phyloP scores from a whole-genome alignment of 2,797 vertebrate species.

The Naso thynnoides region DNA sequence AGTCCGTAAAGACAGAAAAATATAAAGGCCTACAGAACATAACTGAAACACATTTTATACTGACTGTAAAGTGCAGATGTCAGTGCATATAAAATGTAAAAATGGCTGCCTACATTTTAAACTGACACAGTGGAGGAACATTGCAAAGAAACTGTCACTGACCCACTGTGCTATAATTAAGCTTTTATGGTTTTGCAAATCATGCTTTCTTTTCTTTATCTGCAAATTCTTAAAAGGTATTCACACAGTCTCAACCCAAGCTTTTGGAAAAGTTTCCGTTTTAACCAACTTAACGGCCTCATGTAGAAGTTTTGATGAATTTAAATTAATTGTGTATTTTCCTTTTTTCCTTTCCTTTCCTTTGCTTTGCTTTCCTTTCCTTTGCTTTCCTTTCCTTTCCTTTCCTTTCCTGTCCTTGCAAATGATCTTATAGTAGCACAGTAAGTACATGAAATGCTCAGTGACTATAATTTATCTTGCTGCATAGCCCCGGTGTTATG shows the following conservation, averaged over 20 bases:
- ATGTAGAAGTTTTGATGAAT: background rate
- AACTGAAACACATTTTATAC: background rate
- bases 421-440: background rate
- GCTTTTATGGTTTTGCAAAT: background rate
- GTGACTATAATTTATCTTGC: slow-evolving; percentile 61
- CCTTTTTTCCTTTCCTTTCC: slow-evolving; percentile 52
- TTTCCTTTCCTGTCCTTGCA: background rate
- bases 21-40: background rate
- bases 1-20: background rate
- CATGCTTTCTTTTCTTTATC: background rate
- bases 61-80: background rate
- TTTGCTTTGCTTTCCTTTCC: background rate
- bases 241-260: background rate
- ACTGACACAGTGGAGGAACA: background rate
- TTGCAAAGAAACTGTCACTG: background rate
- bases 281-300: background rate
- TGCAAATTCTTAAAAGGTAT: background rate
- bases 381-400: slow-evolving; percentile 43
- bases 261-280: background rate
- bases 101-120: background rate
- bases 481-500: slow-evolving; percentile 34
- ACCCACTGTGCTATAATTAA: background rate
- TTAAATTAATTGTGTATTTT: background rate
- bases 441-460: slow-evolving; percentile 25
- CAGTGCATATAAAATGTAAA: background rate